Conservation (phyloP, 2,888 invertebrate species). For the Lomographa bimaculata region DNA sequence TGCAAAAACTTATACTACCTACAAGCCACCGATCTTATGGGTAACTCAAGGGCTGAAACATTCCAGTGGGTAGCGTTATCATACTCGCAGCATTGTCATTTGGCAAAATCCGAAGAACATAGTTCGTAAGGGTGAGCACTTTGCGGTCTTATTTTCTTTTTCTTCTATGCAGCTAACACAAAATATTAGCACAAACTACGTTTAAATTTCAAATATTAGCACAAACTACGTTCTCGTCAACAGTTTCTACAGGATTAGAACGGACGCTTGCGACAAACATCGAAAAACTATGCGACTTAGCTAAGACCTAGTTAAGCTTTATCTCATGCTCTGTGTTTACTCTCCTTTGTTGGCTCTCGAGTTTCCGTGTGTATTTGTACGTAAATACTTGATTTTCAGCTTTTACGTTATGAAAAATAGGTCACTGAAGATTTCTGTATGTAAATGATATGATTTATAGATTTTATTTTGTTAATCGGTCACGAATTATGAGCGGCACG, state of each 20-base stretch:
- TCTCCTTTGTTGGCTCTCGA: constrained; percentile 3
- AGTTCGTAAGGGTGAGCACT: too few relatives aligned
- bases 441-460: constrained; percentile 17
- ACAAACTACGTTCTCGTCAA: too few relatives aligned
- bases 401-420: constrained; percentile 1
- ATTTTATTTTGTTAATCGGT: constrained; percentile 13
- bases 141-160: too few relatives aligned
- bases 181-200: too few relatives aligned
- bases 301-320: constrained; percentile 7
- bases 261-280: not conserved
- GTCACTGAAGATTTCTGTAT: constrained; percentile 13
- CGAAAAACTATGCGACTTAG: constrained; percentile 5
- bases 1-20: too few relatives aligned
- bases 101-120: too few relatives aligned
- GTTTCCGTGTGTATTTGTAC: constrained; percentile 10
- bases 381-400: constrained; percentile 1
- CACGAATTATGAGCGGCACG: constrained; percentile 18
- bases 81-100: too few relatives aligned
- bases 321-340: constrained; percentile 7
- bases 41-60: too few relatives aligned
- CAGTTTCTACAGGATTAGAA: constrained; percentile 3
- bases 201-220: too few relatives aligned
- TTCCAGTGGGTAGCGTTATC: too few relatives aligned
- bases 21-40: too few relatives aligned
- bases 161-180: too few relatives aligned